Percentiles rank a stretch among this genome's conserved stretches.
Conservation (phyloP, 2,113 vertebrate genomes). For the Lampris incognitus region DNA sequence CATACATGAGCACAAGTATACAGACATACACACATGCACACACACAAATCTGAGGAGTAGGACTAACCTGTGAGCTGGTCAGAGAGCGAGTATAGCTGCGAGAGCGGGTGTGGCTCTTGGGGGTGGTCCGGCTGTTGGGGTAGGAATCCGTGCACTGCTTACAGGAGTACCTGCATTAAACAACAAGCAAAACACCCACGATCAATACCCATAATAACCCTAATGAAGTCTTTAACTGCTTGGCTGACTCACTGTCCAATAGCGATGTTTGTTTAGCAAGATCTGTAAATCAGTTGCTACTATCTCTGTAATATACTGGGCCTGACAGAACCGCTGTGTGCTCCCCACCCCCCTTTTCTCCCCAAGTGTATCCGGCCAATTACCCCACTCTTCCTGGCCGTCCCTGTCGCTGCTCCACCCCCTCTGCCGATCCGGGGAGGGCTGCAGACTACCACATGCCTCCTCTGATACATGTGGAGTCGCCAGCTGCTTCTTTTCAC, state of each 20-base stretch:
- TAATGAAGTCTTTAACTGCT: background rate
- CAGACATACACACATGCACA: background rate
- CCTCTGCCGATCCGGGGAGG: too few species aligned
- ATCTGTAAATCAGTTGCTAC: too few species aligned
- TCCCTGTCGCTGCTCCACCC: too few species aligned
- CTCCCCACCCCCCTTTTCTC: too few species aligned
- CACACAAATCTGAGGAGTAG: background rate
- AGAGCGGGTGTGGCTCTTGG: constrained; percentile 91
- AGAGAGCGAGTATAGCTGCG: constrained; percentile 94
- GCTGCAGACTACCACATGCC: too few species aligned
- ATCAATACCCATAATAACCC: background rate
- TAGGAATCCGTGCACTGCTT: constrained; percentile 90
- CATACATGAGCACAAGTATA: background rate
- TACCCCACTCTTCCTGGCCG: too few species aligned
- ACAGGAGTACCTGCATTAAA: constrained; percentile 82
- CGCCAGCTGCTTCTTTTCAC: too few species aligned
- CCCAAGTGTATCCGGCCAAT: too few species aligned
- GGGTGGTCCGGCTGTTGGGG: constrained; percentile 89
- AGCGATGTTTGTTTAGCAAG: background rate
- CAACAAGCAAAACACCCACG: constrained; percentile 6
- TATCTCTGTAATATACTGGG: too few species aligned
- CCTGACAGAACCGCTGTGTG: too few species aligned
- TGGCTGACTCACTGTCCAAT: background rate
- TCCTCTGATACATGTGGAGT: too few species aligned
- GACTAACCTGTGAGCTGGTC: constrained; percentile 93